Conservation (phyloP, 2,113 vertebrate genomes). For the Camelus bactrianus region DNA sequence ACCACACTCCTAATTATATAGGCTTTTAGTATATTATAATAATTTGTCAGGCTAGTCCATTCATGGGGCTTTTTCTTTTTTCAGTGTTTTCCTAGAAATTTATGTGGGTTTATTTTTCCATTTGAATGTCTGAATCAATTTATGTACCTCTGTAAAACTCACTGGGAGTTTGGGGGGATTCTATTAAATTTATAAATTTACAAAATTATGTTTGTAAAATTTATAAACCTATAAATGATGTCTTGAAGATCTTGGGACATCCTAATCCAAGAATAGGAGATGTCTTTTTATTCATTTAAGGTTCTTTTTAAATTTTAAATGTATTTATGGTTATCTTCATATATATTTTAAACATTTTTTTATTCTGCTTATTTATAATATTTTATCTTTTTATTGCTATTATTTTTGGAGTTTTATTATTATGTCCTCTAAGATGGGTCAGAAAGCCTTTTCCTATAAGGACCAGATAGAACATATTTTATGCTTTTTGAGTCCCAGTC, state of each 20-base stretch:
- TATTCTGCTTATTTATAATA: neutral
- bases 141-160: neutral
- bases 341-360: neutral
- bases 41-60: neutral
- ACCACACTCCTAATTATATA: neutral
- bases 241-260: neutral
- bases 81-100: neutral
- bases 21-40: neutral
- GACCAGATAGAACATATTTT: neutral
- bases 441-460: neutral
- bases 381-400: neutral
- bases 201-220: neutral
- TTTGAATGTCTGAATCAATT: neutral
- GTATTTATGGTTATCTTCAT: neutral
- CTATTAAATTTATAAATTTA: neutral
- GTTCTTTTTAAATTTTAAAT: neutral
- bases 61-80: neutral
- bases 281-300: neutral
- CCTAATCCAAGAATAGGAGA: neutral
- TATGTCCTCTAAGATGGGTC: neutral
- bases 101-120: neutral
- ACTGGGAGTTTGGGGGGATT: neutral
- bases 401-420: neutral
- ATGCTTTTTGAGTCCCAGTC: neutral
- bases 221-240: neutral